Percentiles rank a stretch among this genome's conserved stretches.
These are phyloP conservation scores for Ahaetulla prasina DNA, from an alignment of 2,113 vertebrate genomes.

Conservation along the genomic window DNA sequence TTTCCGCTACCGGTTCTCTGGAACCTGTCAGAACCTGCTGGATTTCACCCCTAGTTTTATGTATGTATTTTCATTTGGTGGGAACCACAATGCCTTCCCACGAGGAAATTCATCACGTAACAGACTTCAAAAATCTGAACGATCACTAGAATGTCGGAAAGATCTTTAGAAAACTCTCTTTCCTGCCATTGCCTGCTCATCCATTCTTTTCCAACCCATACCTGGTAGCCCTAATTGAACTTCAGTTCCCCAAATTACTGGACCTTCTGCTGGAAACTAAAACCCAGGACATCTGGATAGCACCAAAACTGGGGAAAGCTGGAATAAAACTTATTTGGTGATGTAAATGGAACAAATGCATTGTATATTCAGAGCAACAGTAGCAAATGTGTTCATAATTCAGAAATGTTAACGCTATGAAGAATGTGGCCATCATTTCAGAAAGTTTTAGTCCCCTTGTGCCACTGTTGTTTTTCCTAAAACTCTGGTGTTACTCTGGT, in stretches of 20 bases:
- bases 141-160: background rate
- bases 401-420: background rate
- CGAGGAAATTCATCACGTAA: background rate
- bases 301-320: background rate
- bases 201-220: background rate
- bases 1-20: too few species aligned
- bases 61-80: background rate
- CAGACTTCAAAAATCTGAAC: background rate
- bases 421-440: background rate
- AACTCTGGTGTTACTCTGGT: slow-evolving; percentile 14
- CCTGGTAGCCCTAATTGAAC: background rate
- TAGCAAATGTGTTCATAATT: background rate
- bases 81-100: background rate
- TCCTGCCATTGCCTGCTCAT: background rate
- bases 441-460: slow-evolving; percentile 20
- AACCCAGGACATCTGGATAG: background rate
- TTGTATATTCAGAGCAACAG: background rate
- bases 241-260: background rate
- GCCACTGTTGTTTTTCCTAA: background rate
- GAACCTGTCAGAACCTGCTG: too few species aligned
- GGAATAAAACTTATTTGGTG: background rate
- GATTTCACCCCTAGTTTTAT: too few species aligned
- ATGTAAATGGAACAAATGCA: background rate
- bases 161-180: background rate
- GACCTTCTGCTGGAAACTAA: background rate